Conservation (phyloP, 2,888 invertebrate genomes). For the Amphipyra tragopoginis region DNA sequence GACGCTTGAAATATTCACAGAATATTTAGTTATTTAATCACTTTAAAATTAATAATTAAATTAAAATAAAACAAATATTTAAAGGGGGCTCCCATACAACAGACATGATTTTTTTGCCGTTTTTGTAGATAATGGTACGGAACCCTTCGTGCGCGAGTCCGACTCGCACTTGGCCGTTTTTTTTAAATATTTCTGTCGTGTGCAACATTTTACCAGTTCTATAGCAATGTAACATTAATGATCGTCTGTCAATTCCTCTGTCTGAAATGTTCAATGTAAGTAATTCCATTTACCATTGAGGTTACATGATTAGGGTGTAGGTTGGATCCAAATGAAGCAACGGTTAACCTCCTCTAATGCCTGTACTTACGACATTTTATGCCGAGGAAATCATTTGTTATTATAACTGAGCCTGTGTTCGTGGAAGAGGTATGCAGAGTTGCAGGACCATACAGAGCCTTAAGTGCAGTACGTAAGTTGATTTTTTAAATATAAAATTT, state of each 20-base stretch:
- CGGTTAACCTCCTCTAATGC: constrained; percentile 34
- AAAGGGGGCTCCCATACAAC: too few relatives aligned
- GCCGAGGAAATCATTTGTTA: constrained; percentile 23
- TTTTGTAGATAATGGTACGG: too few relatives aligned
- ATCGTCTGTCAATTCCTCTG: constrained; percentile 17
- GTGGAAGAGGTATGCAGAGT: constrained; percentile 3
- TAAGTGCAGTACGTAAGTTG: too few relatives aligned
- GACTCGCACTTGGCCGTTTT: too few relatives aligned
- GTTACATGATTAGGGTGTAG: constrained; percentile 41
- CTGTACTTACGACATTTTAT: constrained; percentile 20
- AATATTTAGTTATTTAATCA: too few relatives aligned
- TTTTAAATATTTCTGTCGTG: too few relatives aligned
- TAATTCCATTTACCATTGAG: constrained; percentile 28
- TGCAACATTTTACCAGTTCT: background rate
- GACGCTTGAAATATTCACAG: too few relatives aligned
- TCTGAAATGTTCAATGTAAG: constrained; percentile 31
- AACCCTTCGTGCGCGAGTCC: too few relatives aligned
- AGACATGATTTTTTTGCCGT: too few relatives aligned
- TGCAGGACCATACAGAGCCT: background rate
- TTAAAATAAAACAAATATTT: too few relatives aligned
- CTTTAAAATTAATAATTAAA: too few relatives aligned
- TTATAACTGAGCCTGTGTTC: constrained; percentile 1
- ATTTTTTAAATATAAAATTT: too few relatives aligned
- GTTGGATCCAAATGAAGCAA: constrained; percentile 35
- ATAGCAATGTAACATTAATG: background rate